Base-by-base conservation (phyloP, 2,888 invertebrate genomes). In the Calliscelio sp. region DNA sequence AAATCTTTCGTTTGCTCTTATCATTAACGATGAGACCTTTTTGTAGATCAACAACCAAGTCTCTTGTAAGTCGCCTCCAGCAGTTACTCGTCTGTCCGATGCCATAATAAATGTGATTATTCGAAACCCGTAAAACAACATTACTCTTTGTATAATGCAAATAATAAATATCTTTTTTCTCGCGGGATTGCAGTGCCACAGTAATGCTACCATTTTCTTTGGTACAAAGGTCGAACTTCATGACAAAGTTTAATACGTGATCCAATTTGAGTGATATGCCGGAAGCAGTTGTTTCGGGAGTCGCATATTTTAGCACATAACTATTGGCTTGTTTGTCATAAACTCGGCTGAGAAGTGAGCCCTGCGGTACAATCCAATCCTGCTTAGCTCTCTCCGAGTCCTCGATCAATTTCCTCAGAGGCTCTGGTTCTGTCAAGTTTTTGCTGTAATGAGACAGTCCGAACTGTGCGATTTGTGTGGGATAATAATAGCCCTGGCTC, bases 391-490 rank as follows among this genome's bases (percentile, higher is more conserved):
- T 94, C 87, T 97, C 96, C 0, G 96, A 96, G 91, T 98, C 97
- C 89, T 98, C 98, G 8, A 98, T 93, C 1, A 95, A 92, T 88
- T 95, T 95, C 84, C 95, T 94, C 59, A 96, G 94, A 0, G 98
- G 97, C 87, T 97, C 96, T 0, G 96, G 96, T 89, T 98, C 98
- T 0, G 97, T 97, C 14, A 99, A 93, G 93, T 98, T 97, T 93
- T 99, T 99, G 93, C 98, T 98, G 93, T 98, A 99, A 93, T 99
- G 99, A 10, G 99, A 98, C 75, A 99, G 93, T 0, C 98, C 99
- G 93, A 98, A 99, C 93, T 99, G 99, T 6, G 99, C 99, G 87
- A 99, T 99, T 94, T 99, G 99, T 0, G 99, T 99, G 0, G 99
- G 99, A 94, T 99, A 99, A 93, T 96, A 98, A 93, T 99, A 99